A percentile compares a stretch with the other conserved stretches of the same genome.
Conservation (phyloP, 2,888 invertebrate species). For the Agrypnus murinus region DNA sequence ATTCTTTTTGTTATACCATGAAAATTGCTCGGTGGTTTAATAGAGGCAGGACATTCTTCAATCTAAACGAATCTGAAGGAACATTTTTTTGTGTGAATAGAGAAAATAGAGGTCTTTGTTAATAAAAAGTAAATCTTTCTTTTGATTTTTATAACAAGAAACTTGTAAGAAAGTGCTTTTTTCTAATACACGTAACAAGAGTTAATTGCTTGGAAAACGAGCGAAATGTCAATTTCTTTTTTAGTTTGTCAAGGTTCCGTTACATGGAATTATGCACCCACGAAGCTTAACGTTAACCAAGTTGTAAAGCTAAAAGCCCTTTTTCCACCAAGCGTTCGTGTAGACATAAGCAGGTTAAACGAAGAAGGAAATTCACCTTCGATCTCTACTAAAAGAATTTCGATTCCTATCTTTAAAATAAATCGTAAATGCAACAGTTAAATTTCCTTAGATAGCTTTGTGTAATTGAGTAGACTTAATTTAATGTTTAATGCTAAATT, state of each 20-base stretch:
- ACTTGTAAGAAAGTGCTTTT: too few relatives aligned
- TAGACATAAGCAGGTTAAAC: slow-evolving; percentile 17
- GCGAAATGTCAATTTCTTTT: background rate
- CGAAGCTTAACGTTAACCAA: slow-evolving; percentile 12
- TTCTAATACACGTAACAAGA: too few relatives aligned
- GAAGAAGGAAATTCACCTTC: background rate
- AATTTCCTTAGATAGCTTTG: background rate
- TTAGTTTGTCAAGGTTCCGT: background rate
- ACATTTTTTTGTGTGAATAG: too few relatives aligned
- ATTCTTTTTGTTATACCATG: background rate
- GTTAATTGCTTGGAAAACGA: too few relatives aligned
- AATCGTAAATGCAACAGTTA: background rate
- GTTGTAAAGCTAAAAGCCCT: slow-evolving; percentile 16
- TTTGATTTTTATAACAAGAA: too few relatives aligned
- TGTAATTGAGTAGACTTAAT: too few relatives aligned
- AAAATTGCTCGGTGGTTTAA: background rate
- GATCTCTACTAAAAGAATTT: slow-evolving; percentile 6
- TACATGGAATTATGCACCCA: slow-evolving; percentile 10
- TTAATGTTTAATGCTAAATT: too few relatives aligned
- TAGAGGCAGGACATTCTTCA: background rate
- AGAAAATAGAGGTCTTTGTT: background rate
- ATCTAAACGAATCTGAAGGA: background rate
- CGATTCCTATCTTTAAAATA: background rate
- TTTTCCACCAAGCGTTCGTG: slow-evolving; percentile 19
- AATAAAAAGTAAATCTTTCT: too few relatives aligned